phyloP scores from a whole-genome alignment of 2,888 invertebrate species.

The Panzeria rudis region DNA sequence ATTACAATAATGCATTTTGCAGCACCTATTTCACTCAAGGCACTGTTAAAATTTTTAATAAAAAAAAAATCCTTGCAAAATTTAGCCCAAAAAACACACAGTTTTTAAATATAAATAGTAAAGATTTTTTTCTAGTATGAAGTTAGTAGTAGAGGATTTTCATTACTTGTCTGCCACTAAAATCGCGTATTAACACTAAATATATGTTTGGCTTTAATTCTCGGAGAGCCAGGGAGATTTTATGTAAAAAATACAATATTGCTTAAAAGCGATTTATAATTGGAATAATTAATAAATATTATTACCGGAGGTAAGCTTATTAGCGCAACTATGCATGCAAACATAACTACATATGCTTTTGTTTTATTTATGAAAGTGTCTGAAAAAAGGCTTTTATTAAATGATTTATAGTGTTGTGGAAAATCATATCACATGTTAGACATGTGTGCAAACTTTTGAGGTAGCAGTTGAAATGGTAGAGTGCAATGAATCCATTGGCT shows the following conservation, averaged over 20 bases:
- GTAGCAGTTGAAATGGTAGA: too few species aligned
- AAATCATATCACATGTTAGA: background rate
- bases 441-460: background rate
- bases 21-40: slow-evolving; percentile 15
- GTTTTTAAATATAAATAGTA: background rate
- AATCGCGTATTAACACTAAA: background rate
- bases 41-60: background rate
- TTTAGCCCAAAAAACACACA: background rate
- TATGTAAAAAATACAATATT: slow-evolving; percentile 48
- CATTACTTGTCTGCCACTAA: background rate
- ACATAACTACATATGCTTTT: background rate
- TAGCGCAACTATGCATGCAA: slow-evolving; percentile 29
- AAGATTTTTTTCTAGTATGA: background rate
- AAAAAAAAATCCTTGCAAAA: background rate
- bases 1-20: slow-evolving; percentile 54
- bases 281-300: slow-evolving; percentile 83
- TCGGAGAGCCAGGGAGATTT: background rate
- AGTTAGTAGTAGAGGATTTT: background rate
- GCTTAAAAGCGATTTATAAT: slow-evolving; percentile 79
- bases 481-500: too few species aligned
- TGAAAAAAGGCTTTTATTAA: slow-evolving; percentile 18
- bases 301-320: slow-evolving; percentile 78
- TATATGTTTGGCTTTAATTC: slow-evolving; percentile 6
- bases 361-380: background rate
- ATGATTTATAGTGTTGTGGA: slow-evolving; percentile 19